These are phyloP conservation scores for Galleria mellonella DNA, from an alignment of 1,140 invertebrate species.

Conservation along the genomic window DNA sequence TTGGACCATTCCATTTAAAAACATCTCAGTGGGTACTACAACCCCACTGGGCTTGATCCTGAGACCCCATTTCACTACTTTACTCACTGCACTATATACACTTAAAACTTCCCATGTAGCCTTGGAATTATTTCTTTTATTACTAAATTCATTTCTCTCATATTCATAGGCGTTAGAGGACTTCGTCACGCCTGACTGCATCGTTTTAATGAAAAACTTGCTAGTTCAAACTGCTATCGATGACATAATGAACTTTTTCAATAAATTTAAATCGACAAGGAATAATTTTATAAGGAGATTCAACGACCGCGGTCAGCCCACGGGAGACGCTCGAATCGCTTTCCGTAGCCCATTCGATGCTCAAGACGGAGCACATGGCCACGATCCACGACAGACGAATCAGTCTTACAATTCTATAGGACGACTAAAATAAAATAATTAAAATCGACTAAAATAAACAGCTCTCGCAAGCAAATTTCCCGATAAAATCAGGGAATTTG, in stretches of 20 bases:
- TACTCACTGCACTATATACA: too few species aligned
- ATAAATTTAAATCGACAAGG: slow-evolving; percentile 82
- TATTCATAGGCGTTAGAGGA: slow-evolving; percentile 76
- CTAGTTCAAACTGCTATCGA: slow-evolving; percentile 89
- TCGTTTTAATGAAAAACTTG: slow-evolving; percentile 88
- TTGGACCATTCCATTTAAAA: too few species aligned
- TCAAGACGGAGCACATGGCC: slow-evolving; percentile 61
- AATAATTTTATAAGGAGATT: slow-evolving; percentile 88
- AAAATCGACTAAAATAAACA: too few species aligned
- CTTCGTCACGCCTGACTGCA: slow-evolving; percentile 87
- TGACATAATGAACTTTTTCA: slow-evolving; percentile 92
- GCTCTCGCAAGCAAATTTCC: not conserved
- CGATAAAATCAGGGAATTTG: too few species aligned
- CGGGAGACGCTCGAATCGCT: slow-evolving; percentile 91
- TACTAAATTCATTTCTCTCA: too few species aligned
- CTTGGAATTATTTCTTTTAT: too few species aligned
- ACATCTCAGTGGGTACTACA: too few species aligned
- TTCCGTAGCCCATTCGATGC: slow-evolving; percentile 86
- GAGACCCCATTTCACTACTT: too few species aligned
- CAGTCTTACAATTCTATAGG: slow-evolving; percentile 48
- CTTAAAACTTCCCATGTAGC: too few species aligned
- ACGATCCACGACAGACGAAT: slow-evolving; percentile 58
- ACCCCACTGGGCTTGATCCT: too few species aligned
- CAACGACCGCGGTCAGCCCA: slow-evolving; percentile 88
- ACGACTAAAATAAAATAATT: too few species aligned